Percentiles rank a stretch among this genome's conserved stretches.
Evolutionary conservation across 35 echinoderm and acorn worm species (phyloP).

Genomic region (Diadema setosum): DNA sequence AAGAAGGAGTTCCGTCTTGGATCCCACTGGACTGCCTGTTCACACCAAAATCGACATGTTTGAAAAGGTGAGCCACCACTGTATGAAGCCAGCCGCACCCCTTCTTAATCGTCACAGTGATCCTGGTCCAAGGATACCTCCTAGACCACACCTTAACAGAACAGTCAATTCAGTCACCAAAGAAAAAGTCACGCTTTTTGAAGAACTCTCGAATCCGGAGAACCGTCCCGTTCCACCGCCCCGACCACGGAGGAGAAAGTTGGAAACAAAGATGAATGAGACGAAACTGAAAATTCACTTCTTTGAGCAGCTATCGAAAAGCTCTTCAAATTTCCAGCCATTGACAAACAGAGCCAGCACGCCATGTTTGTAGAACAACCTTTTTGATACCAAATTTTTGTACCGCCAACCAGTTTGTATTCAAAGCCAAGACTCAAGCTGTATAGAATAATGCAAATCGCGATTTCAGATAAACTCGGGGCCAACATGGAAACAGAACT

Average conservation of each 20-base stretch:
- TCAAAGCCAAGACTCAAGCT: background rate
- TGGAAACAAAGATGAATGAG: slow-evolving; percentile 19
- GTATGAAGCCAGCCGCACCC: background rate
- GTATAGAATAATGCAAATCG: too few relatives aligned
- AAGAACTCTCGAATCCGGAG: slow-evolving; percentile 27
- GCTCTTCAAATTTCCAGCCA: background rate
- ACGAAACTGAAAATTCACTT: slow-evolving; percentile 60
- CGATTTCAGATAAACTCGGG: too few relatives aligned
- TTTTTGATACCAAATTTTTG: background rate
- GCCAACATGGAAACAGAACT: too few relatives aligned
- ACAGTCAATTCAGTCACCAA: background rate
- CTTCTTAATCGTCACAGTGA: background rate
- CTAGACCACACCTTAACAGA: background rate
- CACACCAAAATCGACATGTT: slow-evolving; percentile 46
- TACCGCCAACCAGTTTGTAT: background rate
- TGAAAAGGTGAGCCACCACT: background rate
- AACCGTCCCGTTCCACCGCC: background rate
- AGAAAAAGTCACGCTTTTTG: slow-evolving; percentile 46
- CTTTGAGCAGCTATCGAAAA: slow-evolving; percentile 41
- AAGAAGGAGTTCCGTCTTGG: background rate
- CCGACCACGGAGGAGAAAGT: slow-evolving; percentile 20
- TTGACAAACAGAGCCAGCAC: slow-evolving; percentile 6
- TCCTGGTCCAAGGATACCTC: background rate
- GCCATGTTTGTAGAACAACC: background rate
- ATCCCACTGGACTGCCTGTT: background rate